These are phyloP conservation scores for Sciaenops ocellatus DNA, from an alignment of 2,797 vertebrate genomes.

Conservation along the genomic window DNA sequence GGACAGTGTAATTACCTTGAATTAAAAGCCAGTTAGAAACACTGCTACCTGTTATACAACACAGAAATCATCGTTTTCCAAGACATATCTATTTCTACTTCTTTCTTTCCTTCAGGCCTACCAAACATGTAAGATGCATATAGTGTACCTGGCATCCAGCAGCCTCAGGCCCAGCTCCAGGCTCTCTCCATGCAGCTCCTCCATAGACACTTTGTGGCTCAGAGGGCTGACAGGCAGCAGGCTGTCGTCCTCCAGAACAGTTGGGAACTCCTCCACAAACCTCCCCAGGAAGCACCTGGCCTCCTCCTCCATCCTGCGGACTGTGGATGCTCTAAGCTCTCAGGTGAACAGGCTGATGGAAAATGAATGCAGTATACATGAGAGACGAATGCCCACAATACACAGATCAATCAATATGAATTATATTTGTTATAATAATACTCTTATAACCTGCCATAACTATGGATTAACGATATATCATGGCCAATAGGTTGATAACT, in stretches of 20 bases:
- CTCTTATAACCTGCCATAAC: too few species aligned
- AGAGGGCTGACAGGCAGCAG: slow-evolving; percentile 81
- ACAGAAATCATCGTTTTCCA: too few species aligned
- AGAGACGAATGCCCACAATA: background rate
- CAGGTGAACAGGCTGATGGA: background rate
- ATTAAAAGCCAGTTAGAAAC: too few species aligned
- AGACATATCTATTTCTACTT: too few species aligned
- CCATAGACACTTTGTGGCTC: slow-evolving; percentile 79
- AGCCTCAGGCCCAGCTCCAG: slow-evolving; percentile 86
- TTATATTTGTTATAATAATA: background rate
- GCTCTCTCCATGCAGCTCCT: slow-evolving; percentile 89
- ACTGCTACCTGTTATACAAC: too few species aligned
- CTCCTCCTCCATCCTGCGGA: slow-evolving; percentile 56
- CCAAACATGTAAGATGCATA: background rate
- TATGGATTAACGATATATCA: too few species aligned
- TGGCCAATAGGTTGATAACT: too few species aligned
- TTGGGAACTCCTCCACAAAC: slow-evolving; percentile 86
- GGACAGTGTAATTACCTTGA: too few species aligned
- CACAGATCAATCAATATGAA: background rate
- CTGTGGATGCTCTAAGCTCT: slow-evolving; percentile 32
- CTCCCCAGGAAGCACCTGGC: slow-evolving; percentile 75
- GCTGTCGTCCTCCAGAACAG: slow-evolving; percentile 79
- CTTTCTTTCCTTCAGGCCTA: background rate
- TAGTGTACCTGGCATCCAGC: slow-evolving; percentile 84
- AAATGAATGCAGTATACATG: background rate